Conservation (phyloP, 2,113 vertebrate species). For the Psittacula cyanocephala region DNA sequence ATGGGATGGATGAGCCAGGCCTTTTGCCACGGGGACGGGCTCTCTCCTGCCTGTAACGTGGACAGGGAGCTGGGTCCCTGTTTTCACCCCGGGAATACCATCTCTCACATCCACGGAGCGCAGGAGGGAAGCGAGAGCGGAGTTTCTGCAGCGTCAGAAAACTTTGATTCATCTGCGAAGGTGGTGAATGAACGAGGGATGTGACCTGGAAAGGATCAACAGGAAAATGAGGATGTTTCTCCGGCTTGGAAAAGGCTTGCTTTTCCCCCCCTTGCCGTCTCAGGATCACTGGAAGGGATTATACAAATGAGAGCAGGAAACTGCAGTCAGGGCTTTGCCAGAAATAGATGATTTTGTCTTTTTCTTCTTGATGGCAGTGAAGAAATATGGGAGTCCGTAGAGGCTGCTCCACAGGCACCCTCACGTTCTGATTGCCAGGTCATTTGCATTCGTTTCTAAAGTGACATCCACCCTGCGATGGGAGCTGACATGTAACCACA, state of each 20-base stretch:
- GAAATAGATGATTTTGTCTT: constrained; percentile 29
- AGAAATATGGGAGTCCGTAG: constrained; percentile 34
- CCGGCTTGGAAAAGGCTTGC: constrained; percentile 22
- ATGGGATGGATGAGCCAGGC: neutral
- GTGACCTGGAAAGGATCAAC: constrained; percentile 44
- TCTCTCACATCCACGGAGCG: neutral
- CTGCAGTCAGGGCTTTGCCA: constrained; percentile 54
- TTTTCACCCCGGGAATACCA: constrained; percentile 34
- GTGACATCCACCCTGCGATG: constrained; percentile 39
- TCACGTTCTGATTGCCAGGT: constrained; percentile 51
- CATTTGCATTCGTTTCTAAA: constrained; percentile 38
- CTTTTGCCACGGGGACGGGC: neutral
- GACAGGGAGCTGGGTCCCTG: neutral
- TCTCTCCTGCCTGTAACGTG: neutral
- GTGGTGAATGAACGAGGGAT: neutral
- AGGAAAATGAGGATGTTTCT: constrained; percentile 16
- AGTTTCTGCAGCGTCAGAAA: constrained; percentile 8
- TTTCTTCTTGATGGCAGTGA: constrained; percentile 53
- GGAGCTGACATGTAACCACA: constrained; percentile 53
- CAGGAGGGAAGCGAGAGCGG: neutral
- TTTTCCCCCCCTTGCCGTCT: rapidly evolving
- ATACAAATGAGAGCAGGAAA: constrained; percentile 58
- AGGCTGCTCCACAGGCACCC: constrained; percentile 47
- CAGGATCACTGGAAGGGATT: constrained; percentile 56
- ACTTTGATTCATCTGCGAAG: constrained; percentile 33